phyloP scores from a whole-genome alignment of 2,888 invertebrate species.

The Protophormia terraenovae region DNA sequence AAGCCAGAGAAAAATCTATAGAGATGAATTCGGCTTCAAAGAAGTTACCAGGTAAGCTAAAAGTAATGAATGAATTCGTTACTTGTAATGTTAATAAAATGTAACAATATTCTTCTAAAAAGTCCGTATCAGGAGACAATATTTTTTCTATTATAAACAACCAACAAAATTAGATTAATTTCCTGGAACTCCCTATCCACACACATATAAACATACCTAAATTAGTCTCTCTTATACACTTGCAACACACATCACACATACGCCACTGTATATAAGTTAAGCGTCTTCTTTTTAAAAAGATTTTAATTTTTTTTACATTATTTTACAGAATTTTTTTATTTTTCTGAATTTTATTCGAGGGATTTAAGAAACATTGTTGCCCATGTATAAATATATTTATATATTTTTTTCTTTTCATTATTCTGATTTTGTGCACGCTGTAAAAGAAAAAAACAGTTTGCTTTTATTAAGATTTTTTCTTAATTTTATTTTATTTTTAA shows the following conservation, averaged over 20 bases:
- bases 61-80: too few relatives aligned
- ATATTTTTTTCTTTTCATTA: constrained; percentile 35
- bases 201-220: too few relatives aligned
- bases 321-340: constrained; percentile 34
- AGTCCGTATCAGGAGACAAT: too few relatives aligned
- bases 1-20: too few relatives aligned
- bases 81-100: too few relatives aligned
- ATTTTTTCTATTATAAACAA: too few relatives aligned
- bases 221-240: too few relatives aligned
- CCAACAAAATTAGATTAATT: too few relatives aligned
- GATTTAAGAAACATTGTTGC: constrained; percentile 57
- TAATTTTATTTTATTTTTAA: constrained; percentile 72
- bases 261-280: background rate
- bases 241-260: background rate
- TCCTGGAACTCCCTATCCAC: too few relatives aligned
- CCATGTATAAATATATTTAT: background rate
- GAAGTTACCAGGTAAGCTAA: too few relatives aligned
- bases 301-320: constrained; percentile 36
- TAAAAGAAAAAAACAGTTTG: constrained; percentile 39
- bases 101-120: too few relatives aligned
- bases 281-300: constrained; percentile 31
- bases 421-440: constrained; percentile 57
- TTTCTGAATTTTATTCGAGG: constrained; percentile 36
- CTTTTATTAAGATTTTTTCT: constrained; percentile 46
- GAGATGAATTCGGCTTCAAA: too few relatives aligned